Evolutionary conservation across 2,797 vertebrate species (phyloP), one percentile per base, ranked within the genome.

Genomic region (Parauchenoglanis punctatus): DNA sequence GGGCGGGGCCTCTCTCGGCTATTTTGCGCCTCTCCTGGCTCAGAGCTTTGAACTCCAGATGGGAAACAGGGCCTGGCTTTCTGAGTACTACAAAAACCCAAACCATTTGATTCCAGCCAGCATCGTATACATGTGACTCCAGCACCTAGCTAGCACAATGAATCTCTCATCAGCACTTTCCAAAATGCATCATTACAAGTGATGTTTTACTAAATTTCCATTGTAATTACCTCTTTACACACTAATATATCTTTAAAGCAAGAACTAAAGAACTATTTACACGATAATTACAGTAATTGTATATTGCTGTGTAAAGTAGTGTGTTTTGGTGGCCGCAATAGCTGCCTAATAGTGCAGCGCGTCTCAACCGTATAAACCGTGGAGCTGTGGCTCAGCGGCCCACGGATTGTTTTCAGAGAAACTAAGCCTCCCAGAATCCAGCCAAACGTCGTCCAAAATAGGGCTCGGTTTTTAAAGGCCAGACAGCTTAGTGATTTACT

Each of bases 401-500:
- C 35, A 44, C 80, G 88, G 89, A 91, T 90, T 92, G 91, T 91
- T 90, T 91, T 92, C 84, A 87, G 89, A 88, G 90, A 92, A 92
- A 88, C 87, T 81, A 91, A 91, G 88, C 59, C 90, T 92, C 89
- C 83, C 88, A 90, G 87, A 92, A 92, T 88, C 89, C 91, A 90
- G 93, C 92, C 91, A 91, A 90, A 91, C 90, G 73, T 84, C 87
- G 89, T 93, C 92, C 91, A 91, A 94, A 95, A 93, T 91, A 93
- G 93, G 92, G 89, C 93, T 81, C 87, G 89, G 89, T 92, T 91
- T 93, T 92, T 93, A 92, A 93, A 93, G 89, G 88, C 92, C 92
- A 93, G 93, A 93, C 93, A 25, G 91, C 91, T 93, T 93, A 91
- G 93, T 86, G 92, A 95, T 92, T 94, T 92, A 93, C 93, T 94